Base-by-base conservation (phyloP, 2,797 vertebrate species). In the Chromis chromis region DNA sequence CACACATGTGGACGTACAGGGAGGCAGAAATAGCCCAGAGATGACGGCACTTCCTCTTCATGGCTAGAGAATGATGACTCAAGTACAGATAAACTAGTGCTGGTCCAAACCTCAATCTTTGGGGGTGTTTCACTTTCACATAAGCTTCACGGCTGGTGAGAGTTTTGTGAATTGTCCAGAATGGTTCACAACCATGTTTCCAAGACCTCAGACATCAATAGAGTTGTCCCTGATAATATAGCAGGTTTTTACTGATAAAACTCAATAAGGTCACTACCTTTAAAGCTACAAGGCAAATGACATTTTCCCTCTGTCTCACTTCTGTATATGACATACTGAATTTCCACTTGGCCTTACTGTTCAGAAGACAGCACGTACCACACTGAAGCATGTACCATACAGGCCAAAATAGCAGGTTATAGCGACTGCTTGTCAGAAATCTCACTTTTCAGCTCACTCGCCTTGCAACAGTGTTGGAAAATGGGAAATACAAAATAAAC, bases 1-100 rank as follows among this genome's bases (percentile, higher is more conserved):
- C 61, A 70, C 79, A 70, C 76, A 60, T 72, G 66, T 78, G 31
- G 57, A 76, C 25, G n/a, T 8, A 40, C 39, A 60, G 74, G 13
- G 42, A 55, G 56, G 53, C 56, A n/a, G 24, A 73, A 67, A 78
- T 82, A 65, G 70, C 59, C 72, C 1, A 2, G 33, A 44, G 67
- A 36, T 42, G 22, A 53, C 46, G 42, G 62, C 31, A 13, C 55
- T 74, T 74, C 52, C 65, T 81, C 58, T 64, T 8, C 33, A 17
- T 39, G 52, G 8, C 17, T 19, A 14, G 13, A 42, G 58, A 48
- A 27, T 1, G 36, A 42, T 61, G 67, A 46, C 50, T 68, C 60
- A 59, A 42, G 40, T 4, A 9, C 40, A 42, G 40, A 42, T 46
- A 59, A 44, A 24, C 55, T 59, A 3, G 55, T 19, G 62, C 27